These are phyloP conservation scores for Calyptommatus sinebrachiatus DNA, from an alignment of 2,113 vertebrate species.

Conservation along the genomic window DNA sequence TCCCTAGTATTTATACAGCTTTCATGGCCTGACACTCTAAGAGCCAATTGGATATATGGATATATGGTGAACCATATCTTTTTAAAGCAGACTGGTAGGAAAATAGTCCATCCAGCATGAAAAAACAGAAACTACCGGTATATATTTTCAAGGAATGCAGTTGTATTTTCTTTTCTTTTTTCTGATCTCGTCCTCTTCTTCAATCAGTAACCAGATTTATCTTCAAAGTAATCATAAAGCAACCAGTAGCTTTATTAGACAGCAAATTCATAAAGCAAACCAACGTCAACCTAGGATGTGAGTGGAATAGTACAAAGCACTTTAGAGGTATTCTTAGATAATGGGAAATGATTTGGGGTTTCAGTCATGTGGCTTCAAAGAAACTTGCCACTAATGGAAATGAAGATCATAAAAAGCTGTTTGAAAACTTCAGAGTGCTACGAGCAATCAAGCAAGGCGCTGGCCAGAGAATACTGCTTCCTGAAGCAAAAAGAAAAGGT, in stretches of 20 bases:
- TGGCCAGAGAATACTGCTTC: neutral
- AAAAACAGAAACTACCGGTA: neutral
- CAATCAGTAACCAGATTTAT: neutral
- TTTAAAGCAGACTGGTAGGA: neutral
- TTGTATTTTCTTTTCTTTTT: neutral
- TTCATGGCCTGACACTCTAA: neutral
- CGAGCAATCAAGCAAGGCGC: constrained; percentile 1
- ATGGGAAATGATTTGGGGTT: constrained; percentile 11
- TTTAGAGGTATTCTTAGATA: constrained; percentile 1
- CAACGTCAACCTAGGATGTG: neutral
- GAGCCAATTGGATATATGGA: neutral
- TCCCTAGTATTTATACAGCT: too few relatives aligned
- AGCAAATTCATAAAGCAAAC: neutral
- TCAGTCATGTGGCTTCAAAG: neutral
- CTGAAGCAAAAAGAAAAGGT: neutral
- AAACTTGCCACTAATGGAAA: constrained; percentile 19
- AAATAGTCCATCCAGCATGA: neutral
- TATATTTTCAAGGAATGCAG: neutral
- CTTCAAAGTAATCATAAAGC: neutral
- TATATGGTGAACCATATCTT: neutral
- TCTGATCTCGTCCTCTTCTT: neutral
- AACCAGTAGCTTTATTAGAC: neutral
- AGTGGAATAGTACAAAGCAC: neutral
- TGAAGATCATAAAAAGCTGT: neutral
- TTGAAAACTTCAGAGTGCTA: neutral